Evolutionary conservation across 2,797 vertebrate genomes (phyloP).

Genomic region (Heterohyrax brucei): DNA sequence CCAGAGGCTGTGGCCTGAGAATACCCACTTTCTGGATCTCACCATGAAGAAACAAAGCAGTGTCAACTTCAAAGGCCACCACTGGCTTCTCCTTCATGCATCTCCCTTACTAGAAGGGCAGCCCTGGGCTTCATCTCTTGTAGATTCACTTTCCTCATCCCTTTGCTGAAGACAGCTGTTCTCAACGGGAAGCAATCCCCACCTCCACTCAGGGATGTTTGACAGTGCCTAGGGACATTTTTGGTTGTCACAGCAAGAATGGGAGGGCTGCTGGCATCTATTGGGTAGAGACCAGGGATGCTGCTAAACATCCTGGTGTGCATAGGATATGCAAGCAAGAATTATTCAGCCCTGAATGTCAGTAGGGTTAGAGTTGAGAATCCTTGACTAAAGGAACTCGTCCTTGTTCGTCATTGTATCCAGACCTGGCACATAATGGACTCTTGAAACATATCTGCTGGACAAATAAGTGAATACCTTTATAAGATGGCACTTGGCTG

Average conservation of each 20-base stretch:
- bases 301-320: not conserved
- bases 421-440: not conserved
- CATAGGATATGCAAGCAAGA: not conserved
- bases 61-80: not conserved
- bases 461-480: not conserved
- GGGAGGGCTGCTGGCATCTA: not conserved
- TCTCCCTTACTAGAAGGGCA: not conserved
- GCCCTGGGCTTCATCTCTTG: not conserved
- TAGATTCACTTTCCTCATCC: slow-evolving; percentile 16
- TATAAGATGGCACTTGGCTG: not conserved
- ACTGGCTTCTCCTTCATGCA: not conserved
- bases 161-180: not conserved
- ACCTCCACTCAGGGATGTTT: too few relatives aligned
- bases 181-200: not conserved
- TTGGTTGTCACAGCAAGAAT: not conserved
- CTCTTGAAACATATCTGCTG: not conserved
- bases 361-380: not conserved
- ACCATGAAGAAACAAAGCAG: not conserved
- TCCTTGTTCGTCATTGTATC: not conserved
- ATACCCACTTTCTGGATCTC: not conserved
- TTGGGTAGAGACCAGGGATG: not conserved
- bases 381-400: not conserved
- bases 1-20: not conserved
- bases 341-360: not conserved
- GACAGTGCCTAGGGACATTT: slow-evolving; percentile 31